A percentile compares a stretch with the other conserved stretches of the same genome.
Conservation (phyloP, 2,888 invertebrate species). For the Mechanitis messenoides region DNA sequence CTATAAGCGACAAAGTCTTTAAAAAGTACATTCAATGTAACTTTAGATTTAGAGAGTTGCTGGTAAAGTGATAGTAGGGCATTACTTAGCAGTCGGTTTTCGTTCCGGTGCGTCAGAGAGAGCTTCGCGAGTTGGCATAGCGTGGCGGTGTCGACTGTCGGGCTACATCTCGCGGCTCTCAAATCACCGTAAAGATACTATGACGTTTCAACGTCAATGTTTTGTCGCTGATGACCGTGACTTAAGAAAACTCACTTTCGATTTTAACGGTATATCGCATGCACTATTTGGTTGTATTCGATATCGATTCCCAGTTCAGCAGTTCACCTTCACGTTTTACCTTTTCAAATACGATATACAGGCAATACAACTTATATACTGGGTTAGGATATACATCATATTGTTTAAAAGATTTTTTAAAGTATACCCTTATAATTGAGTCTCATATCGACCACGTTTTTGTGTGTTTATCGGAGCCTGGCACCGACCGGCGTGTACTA, state of each 20-base stretch:
- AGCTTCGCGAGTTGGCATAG: slow-evolving; percentile 42
- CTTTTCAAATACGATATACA: too few relatives aligned
- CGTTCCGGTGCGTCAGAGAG: slow-evolving; percentile 57
- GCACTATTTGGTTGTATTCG: slow-evolving; percentile 30
- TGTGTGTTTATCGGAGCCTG: slow-evolving; percentile 60
- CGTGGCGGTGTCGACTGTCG: slow-evolving; percentile 28
- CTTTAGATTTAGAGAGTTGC: slow-evolving; percentile 47
- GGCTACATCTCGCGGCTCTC: slow-evolving; percentile 33
- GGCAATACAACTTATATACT: too few relatives aligned
- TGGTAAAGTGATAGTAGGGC: slow-evolving; percentile 69
- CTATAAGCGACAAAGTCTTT: slow-evolving; percentile 2
- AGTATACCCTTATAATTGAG: slow-evolving; percentile 13
- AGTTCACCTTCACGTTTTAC: too few relatives aligned
- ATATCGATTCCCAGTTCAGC: slow-evolving; percentile 3
- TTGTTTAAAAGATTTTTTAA: not conserved
- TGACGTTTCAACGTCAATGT: slow-evolving; percentile 42
- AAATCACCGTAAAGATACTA: slow-evolving; percentile 39
- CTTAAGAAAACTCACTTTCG: slow-evolving; percentile 46
- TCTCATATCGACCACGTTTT: slow-evolving; percentile 49
- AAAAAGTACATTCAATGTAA: slow-evolving; percentile 18
- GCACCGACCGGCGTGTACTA: slow-evolving; percentile 52
- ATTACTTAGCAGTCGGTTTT: slow-evolving; percentile 49
- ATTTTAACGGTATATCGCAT: slow-evolving; percentile 50
- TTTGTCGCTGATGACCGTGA: slow-evolving; percentile 55
- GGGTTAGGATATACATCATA: too few relatives aligned